These are phyloP conservation scores for Vireo altiloquus DNA, from an alignment of 2,113 vertebrate species.

Conservation along the genomic window DNA sequence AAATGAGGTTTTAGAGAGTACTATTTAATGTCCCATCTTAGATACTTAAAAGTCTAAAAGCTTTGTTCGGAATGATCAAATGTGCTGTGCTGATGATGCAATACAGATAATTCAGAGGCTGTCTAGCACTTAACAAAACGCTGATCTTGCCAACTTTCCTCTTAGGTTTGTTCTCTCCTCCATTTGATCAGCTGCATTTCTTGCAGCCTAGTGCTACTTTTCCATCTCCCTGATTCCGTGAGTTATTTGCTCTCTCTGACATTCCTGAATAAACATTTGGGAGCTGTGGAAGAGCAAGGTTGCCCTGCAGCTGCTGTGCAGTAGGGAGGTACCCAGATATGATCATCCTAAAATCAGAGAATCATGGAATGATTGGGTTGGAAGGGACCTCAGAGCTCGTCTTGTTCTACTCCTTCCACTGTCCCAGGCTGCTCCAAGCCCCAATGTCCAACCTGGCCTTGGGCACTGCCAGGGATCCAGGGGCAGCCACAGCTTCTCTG, in stretches of 20 bases:
- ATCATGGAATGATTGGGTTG: background rate
- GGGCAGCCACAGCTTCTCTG: background rate
- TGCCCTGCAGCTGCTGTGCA: background rate
- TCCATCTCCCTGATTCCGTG: background rate
- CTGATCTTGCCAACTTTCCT: background rate
- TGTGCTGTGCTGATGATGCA: background rate
- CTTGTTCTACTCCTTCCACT: accelerated
- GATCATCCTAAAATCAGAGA: no score
- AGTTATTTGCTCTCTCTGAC: background rate
- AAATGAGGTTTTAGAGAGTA: background rate
- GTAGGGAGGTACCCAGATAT: background rate
- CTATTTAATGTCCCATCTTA: background rate
- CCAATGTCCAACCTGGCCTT: accelerated
- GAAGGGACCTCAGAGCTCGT: background rate
- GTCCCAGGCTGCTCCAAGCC: background rate
- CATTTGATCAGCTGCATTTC: background rate
- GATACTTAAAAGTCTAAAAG: background rate
- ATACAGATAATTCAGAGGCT: background rate
- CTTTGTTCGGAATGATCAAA: background rate
- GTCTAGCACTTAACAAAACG: background rate
- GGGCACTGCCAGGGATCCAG: background rate
- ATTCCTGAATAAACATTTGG: background rate
- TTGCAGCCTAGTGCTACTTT: background rate
- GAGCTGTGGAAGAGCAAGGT: background rate
- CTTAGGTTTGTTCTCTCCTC: background rate